phyloP scores from a whole-genome alignment of 2,113 vertebrate species.

The Dicrurus megarhynchus region DNA sequence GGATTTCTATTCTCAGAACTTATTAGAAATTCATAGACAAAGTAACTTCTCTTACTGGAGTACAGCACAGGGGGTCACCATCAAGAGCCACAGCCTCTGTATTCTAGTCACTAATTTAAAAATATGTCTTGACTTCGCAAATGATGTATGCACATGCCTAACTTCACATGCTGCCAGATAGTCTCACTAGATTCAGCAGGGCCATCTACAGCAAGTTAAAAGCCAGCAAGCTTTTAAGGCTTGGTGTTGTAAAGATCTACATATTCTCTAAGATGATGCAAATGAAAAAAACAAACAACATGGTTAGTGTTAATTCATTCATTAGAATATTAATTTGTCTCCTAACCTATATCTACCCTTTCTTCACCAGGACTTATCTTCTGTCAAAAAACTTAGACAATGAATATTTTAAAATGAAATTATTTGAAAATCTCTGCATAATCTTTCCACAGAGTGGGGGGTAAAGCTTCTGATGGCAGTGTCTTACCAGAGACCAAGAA shows the following conservation, averaged over 20 bases:
- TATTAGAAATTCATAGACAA: conserved; percentile 33
- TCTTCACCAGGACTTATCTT: neutral
- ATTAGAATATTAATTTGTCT: neutral
- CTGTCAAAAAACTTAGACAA: neutral
- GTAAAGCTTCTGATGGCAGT: neutral
- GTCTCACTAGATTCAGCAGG: neutral
- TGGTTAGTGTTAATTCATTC: neutral
- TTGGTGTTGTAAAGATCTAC: neutral
- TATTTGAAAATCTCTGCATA: neutral
- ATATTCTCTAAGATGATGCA: neutral
- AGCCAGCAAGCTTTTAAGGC: neutral
- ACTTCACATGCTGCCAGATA: neutral
- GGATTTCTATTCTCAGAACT: conserved; percentile 14
- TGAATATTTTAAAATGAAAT: neutral
- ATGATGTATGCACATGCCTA: neutral
- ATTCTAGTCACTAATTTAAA: conserved; percentile 34
- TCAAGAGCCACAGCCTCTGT: neutral
- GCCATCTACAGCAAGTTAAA: neutral
- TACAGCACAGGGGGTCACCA: neutral
- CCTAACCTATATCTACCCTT: neutral
- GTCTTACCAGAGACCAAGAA: neutral
- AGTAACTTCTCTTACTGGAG: neutral
- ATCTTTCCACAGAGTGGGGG: neutral
- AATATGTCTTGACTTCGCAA: neutral
- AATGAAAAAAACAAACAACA: neutral